Evolutionary conservation across 2,888 invertebrate species (phyloP), one percentile per base, ranked within the genome.

Genomic region (Ashinkailepas kermadecensis): DNA sequence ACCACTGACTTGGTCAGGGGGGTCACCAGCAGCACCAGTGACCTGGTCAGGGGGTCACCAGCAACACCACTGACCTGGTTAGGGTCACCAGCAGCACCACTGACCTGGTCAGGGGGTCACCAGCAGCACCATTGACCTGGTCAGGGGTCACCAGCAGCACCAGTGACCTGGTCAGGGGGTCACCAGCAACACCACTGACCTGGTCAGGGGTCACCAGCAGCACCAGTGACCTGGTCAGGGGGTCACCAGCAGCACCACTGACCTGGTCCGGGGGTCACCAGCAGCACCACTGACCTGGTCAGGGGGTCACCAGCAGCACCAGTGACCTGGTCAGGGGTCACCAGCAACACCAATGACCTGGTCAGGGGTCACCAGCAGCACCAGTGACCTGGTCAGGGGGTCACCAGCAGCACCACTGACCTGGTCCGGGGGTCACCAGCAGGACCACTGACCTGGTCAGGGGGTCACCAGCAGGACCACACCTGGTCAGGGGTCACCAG

Each of bases 201-300:
- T 74, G 74, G 56, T 74, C 74, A 4, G n/a, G 1, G 39, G 39
- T 64, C 8, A 15, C 8, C 18, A 18, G 64, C 21, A 64, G 64
- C 64, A 13, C 39, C 21, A 21, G 56, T 74, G 56, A 74, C 74
- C 74, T 74, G 74, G 56, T 74, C 74, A 4, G n/a, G n/a, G 1
- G 39, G 39, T 64, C 8, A 15, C 8, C 18, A 18, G 64, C 21
- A 64, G 64, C 64, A 13, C 39, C 21, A 21, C 74, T 74, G 56
- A 74, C 74, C 74, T 74, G 74, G 56, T 74, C 74, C 8, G 74
- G 54, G 1, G 39, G 39, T 64, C 8, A 15, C 8, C 18, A 18
- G 64, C 21, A 64, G 64, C 64, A 13, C 39, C 21, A 21, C 74
- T 74, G 56, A 74, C 74, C 74, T 74, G 74, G 56, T 74, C 74